Evolutionary conservation across 2,797 vertebrate species (phyloP), one percentile per base, ranked within the genome.

Genomic region (Emydoidea blandingii): DNA sequence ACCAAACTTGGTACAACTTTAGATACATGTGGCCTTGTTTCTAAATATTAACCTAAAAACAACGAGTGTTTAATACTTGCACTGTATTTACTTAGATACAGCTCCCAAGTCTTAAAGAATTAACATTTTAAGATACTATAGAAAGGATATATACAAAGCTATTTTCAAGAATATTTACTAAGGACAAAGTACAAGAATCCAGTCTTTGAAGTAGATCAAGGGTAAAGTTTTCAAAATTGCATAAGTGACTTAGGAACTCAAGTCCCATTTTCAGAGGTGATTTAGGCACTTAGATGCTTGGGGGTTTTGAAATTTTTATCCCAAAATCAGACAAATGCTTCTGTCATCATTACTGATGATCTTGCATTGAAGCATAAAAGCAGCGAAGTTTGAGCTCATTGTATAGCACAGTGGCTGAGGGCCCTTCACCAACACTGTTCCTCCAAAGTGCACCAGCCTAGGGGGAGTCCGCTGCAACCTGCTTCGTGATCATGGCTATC

Each of bases 261-360:
- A 68, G 34, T 37, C n/a, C 34, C 62, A 68, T n/a, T 68, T 68
- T 68, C 65, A 68, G n/a, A 37, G n/a, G 18, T 21, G n/a, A 18
- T 34, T 68, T 68, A 15, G 18, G 34, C n/a, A n/a, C 34, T n/a
- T 68, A 19, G 62, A 68, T 34, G 27, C 56, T 57, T 12, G 56
- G 10, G 5, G 56, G 25, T 29, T 56, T 59, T 59, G 29, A 59
- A 31, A 31, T 93, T 62, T 79, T 83, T 85, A 93, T 76, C 2
- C 74, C 53, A 85, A 87, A 95, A 89, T 72, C 27, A 88, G 83
- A 81, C 49, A 85, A 76, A 86, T 80, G 79, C 31, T 65, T 87
- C 44, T 62, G 37, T 23, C 18, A 0, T 8, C 49, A 59, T 57
- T 95, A 57, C 72, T 50, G 92, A 82, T 21, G 65, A 37, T 3